A percentile compares a stretch with the other conserved stretches of the same genome.
phyloP scores from a whole-genome alignment of 2,797 vertebrate species.

The Gallinago stenura region DNA sequence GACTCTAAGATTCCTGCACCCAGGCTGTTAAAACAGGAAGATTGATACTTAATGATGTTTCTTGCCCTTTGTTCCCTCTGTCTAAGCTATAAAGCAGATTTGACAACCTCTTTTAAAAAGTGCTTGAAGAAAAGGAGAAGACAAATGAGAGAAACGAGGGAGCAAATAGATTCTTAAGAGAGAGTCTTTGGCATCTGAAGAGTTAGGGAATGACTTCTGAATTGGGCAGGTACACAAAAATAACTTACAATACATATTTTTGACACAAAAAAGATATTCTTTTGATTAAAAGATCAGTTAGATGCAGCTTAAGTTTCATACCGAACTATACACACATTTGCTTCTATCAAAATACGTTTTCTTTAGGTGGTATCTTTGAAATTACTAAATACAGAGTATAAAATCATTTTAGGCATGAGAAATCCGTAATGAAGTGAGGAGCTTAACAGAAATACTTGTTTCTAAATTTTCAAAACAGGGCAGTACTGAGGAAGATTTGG shows the following conservation, averaged over 20 bases:
- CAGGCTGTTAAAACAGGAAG: slow-evolving; percentile 49
- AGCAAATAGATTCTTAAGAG: slow-evolving; percentile 6
- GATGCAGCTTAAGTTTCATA: background rate
- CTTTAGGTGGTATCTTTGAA: background rate
- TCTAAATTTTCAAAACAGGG: background rate
- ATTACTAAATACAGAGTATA: background rate
- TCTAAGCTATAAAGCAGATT: slow-evolving; percentile 56
- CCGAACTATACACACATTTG: background rate
- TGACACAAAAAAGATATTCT: background rate
- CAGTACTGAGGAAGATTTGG: background rate
- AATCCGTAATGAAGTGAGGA: background rate
- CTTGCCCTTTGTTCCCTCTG: slow-evolving; percentile 50
- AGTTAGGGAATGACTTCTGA: background rate
- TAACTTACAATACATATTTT: background rate
- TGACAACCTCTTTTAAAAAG: slow-evolving; percentile 48
- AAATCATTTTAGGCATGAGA: background rate
- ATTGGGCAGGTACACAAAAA: background rate
- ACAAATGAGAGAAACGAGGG: background rate
- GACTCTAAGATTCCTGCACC: slow-evolving; percentile 25
- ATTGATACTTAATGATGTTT: slow-evolving; percentile 62
- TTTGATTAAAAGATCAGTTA: background rate
- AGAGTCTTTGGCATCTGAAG: background rate
- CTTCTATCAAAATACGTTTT: background rate
- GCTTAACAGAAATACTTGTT: background rate
- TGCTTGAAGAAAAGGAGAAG: slow-evolving; percentile 39